Conservation (phyloP, 1,140 invertebrate species). For the Delia radicum region DNA sequence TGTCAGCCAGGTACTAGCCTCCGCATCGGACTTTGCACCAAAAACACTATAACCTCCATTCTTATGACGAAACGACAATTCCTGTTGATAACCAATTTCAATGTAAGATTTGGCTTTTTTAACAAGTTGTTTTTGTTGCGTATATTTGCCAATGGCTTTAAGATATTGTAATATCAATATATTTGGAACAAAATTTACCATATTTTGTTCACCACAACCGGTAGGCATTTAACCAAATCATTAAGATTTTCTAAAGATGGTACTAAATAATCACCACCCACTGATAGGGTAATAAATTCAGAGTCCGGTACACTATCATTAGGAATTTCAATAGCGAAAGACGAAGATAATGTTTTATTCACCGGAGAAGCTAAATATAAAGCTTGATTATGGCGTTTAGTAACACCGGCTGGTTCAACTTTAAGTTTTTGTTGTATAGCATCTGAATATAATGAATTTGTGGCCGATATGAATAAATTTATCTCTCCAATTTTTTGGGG, state of each 20-base stretch:
- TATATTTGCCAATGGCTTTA: conserved; percentile 36
- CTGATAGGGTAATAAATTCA: conserved; percentile 71
- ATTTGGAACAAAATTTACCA: conserved; percentile 90
- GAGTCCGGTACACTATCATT: conserved; percentile 69
- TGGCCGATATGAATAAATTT: conserved; percentile 73
- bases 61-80: conserved; percentile 82
- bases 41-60: conserved; percentile 97
- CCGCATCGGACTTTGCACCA: conserved; percentile 65
- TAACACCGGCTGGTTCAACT: conserved; percentile 80
- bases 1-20: conserved; percentile 95
- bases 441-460: conserved; percentile 69
- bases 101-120: conserved; percentile 73
- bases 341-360: conserved; percentile 56
- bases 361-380: conserved; percentile 72
- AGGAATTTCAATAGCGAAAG: conserved; percentile 69
- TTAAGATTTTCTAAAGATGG: conserved; percentile 73
- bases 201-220: conserved; percentile 94
- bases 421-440: conserved; percentile 68
- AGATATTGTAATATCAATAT: conserved; percentile 81
- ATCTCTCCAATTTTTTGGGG: conserved; percentile 74
- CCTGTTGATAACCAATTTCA: conserved; percentile 86
- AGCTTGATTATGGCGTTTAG: conserved; percentile 74
- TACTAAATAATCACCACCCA: conserved; percentile 75
- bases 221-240: conserved; percentile 79
- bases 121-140: conserved; percentile 59